phyloP scores from a whole-genome alignment of 2,797 vertebrate species.

The Sternotherus odoratus region DNA sequence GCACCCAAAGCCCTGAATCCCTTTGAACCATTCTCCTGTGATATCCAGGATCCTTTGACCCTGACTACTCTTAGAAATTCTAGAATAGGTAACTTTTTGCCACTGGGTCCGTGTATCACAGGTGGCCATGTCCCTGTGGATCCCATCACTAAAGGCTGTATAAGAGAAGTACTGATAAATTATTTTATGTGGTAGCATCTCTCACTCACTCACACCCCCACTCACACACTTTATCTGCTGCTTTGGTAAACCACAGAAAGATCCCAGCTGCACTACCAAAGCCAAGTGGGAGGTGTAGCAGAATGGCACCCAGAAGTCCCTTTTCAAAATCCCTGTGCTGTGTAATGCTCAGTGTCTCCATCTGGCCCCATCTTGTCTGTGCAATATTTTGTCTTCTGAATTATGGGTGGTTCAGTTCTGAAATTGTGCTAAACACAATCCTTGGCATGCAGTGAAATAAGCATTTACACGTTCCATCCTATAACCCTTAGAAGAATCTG shows the following conservation, averaged over 20 bases:
- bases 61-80: neutral
- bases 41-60: neutral
- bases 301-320: neutral
- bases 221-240: neutral
- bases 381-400: fast-evolving
- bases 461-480: neutral
- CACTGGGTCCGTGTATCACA: no score
- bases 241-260: neutral
- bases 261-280: neutral
- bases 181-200: neutral
- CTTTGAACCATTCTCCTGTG: neutral
- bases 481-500: neutral
- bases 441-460: neutral
- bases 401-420: no score
- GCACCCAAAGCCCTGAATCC: neutral
- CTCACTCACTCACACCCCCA: neutral
- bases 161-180: neutral
- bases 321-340: neutral
- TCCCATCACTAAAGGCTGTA: neutral
- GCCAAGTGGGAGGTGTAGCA: neutral
- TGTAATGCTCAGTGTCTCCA: neutral
- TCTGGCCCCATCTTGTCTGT: fast-evolving
- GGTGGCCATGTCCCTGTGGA: no score
- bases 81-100: neutral
- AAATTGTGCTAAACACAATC: neutral